phyloP scores from a whole-genome alignment of 2,797 vertebrate genomes.

The Otolemur crassicaudatus region DNA sequence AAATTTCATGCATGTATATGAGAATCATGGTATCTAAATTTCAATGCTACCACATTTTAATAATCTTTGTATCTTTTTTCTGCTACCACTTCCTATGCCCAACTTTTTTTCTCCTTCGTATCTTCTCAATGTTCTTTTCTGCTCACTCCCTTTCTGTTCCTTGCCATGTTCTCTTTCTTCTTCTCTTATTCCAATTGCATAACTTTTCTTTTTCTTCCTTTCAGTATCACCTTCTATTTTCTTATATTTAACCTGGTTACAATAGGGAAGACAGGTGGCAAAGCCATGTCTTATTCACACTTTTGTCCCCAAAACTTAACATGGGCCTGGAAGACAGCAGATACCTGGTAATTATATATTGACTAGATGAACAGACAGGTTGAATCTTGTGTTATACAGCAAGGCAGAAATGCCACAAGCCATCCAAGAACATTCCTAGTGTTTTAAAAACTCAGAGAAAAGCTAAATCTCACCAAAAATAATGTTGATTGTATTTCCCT shows the following conservation, averaged over 20 bases:
- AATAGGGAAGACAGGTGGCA: not conserved
- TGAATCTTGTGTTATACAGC: not conserved
- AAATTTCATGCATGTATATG: not conserved
- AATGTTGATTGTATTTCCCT: conserved; percentile 82
- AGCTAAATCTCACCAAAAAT: conserved; percentile 81
- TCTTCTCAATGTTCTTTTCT: not conserved
- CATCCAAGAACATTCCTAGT: not conserved
- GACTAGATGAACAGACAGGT: not conserved
- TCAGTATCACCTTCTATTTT: not conserved
- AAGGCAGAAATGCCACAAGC: not conserved
- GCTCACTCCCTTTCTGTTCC: not conserved
- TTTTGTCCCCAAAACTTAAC: conserved; percentile 34
- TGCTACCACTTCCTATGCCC: not conserved
- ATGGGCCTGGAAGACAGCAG: not conserved
- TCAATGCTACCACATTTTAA: not conserved
- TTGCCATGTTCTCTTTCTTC: not conserved
- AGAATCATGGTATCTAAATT: not conserved
- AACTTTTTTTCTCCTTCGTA: not conserved
- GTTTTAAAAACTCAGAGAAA: conserved; percentile 66
- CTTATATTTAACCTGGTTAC: not conserved
- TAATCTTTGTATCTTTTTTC: not conserved
- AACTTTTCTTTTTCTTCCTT: not conserved
- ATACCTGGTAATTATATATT: not conserved
- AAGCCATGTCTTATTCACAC: not conserved
- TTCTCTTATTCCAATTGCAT: not conserved